Conservation (phyloP, 1,140 invertebrate genomes). For the Pseudobourletiella spinata region DNA sequence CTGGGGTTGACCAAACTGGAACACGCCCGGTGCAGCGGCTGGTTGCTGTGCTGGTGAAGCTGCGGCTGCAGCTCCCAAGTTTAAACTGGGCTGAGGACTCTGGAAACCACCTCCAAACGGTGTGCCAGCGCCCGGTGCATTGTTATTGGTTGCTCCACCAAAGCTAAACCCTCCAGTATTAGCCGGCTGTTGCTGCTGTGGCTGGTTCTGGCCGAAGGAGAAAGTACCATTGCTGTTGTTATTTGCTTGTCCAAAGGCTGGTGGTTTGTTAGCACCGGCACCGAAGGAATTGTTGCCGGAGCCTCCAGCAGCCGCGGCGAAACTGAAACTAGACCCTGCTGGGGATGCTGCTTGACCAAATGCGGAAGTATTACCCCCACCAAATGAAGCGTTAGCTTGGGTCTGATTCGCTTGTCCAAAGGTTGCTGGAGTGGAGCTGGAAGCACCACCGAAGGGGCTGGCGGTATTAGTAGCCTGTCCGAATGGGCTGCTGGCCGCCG, state of each 20-base stretch:
- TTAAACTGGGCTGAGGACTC: background rate
- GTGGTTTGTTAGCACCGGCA: background rate
- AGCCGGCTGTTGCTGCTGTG: slow-evolving; percentile 2
- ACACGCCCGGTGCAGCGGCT: background rate
- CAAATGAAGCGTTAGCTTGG: too few relatives aligned
- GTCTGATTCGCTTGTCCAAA: background rate
- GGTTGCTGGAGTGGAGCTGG: too few relatives aligned
- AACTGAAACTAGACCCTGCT: too few relatives aligned
- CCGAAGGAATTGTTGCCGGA: too few relatives aligned
- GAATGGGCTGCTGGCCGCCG: background rate
- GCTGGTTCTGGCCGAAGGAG: background rate
- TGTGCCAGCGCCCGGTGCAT: background rate
- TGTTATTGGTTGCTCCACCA: background rate
- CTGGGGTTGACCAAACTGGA: slow-evolving; percentile 12
- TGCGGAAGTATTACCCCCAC: too few relatives aligned
- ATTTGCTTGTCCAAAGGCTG: background rate
- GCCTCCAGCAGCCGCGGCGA: too few relatives aligned
- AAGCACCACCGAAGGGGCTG: too few relatives aligned
- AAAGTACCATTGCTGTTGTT: background rate
- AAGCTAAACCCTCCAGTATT: slow-evolving; percentile 1
- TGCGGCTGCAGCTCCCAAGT: background rate
- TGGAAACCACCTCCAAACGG: background rate
- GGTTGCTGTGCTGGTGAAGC: background rate
- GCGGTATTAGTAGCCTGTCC: background rate
- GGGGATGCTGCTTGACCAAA: too few relatives aligned